Conservation (phyloP, 2,888 invertebrate species). For the Hoplodrina blanda region DNA sequence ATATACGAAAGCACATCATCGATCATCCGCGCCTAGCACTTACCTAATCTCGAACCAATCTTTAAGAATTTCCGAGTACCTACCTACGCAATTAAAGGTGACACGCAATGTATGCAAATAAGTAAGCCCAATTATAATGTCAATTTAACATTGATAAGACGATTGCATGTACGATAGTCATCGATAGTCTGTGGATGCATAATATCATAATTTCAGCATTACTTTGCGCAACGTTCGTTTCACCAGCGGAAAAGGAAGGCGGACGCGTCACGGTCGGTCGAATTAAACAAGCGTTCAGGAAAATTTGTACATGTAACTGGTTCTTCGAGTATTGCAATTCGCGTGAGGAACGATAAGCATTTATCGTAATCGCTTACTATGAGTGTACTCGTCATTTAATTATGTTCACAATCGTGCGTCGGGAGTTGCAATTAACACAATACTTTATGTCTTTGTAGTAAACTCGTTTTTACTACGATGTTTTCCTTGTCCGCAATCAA, state of each 20-base stretch:
- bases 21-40: conserved; percentile 26
- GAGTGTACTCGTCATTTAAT: conserved; percentile 22
- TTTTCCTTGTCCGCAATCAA: conserved; percentile 46
- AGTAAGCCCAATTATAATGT: background rate
- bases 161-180: conserved; percentile 23
- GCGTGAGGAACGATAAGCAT: conserved; percentile 45
- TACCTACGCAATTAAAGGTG: background rate
- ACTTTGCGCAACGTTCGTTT: conserved; percentile 85
- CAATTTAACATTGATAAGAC: too few species aligned
- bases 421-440: conserved; percentile 22
- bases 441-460: conserved; percentile 15
- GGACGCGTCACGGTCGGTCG: conserved; percentile 79
- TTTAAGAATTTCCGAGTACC: background rate
- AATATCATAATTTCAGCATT: conserved; percentile 69
- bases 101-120: conserved; percentile 30
- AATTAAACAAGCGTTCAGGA: conserved; percentile 73
- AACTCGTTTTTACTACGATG: conserved; percentile 17
- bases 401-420: conserved; percentile 23
- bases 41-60: conserved; percentile 36
- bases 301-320: conserved; percentile 67
- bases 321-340: conserved; percentile 53
- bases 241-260: conserved; percentile 88
- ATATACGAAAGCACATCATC: conserved; percentile 29
- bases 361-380: conserved; percentile 39
- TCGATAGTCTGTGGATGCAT: conserved; percentile 42